Evolutionary conservation across 1,140 invertebrate species (phyloP).

Genomic region (Drosophila nigromelanica): DNA sequence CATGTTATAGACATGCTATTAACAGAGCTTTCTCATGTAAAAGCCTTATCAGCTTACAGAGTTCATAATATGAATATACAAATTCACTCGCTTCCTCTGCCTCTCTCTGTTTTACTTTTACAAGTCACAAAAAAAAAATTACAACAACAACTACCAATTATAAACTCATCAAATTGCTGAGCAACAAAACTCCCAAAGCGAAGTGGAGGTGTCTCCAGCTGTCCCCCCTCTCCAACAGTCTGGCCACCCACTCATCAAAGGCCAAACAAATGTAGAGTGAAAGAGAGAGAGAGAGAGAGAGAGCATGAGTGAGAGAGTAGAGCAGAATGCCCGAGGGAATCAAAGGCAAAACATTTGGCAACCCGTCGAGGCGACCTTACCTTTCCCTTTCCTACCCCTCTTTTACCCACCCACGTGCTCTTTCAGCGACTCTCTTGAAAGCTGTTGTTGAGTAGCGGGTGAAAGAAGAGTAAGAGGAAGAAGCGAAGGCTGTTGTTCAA

Average conservation of each 20-base stretch:
- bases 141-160: constrained; percentile 43
- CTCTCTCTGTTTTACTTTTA: constrained; percentile 1
- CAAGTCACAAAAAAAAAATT: constrained; percentile 12
- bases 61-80: constrained; percentile 7
- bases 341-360: constrained; percentile 43
- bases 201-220: constrained; percentile 4
- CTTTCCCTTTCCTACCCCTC: neutral
- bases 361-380: constrained; percentile 40
- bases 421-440: constrained; percentile 9
- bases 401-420: neutral
- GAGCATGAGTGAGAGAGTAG: neutral
- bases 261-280: neutral
- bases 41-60: constrained; percentile 2
- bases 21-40: neutral
- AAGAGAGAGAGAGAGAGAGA: neutral
- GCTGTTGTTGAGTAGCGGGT: neutral
- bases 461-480: neutral
- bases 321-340: constrained; percentile 13
- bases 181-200: constrained; percentile 20
- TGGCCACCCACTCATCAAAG: constrained; percentile 27
- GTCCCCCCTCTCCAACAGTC: neutral
- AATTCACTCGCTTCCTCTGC: neutral
- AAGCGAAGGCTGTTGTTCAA: constrained; percentile 31
- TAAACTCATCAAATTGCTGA: constrained; percentile 48
- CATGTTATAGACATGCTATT: too few relatives aligned